Conservation (phyloP, 2,888 invertebrate genomes). For the Nezara viridula region DNA sequence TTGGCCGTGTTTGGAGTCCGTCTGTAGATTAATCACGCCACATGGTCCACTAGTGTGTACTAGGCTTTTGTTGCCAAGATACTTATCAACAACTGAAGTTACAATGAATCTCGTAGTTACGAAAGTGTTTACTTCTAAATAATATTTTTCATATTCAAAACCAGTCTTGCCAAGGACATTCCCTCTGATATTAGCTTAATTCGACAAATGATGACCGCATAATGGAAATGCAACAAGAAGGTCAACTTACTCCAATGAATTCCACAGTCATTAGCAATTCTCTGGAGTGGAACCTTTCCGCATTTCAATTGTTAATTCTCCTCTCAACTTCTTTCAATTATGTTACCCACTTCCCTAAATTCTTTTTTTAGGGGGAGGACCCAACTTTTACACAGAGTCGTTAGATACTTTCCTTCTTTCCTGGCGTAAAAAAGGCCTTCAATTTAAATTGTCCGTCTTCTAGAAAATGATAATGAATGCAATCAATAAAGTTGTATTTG, state of each 20-base stretch:
- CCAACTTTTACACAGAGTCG: slow-evolving; percentile 13
- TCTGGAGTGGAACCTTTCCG: slow-evolving; percentile 22
- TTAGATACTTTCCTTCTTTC: neutral
- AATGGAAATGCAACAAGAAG: slow-evolving; percentile 15
- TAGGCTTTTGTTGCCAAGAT: too few species aligned
- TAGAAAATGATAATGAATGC: neutral
- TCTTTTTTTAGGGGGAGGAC: neutral
- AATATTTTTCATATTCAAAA: too few species aligned
- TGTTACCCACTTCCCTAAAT: slow-evolving; percentile 10
- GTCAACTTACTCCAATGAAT: slow-evolving; percentile 10
- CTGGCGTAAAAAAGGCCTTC: neutral
- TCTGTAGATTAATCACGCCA: too few species aligned
- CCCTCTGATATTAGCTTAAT: neutral
- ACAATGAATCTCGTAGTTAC: too few species aligned
- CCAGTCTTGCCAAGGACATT: neutral
- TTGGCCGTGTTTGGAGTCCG: too few species aligned
- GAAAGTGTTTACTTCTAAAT: too few species aligned
- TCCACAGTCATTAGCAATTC: slow-evolving; percentile 19
- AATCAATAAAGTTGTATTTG: neutral
- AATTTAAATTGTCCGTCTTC: neutral
- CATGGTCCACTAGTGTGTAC: too few species aligned
- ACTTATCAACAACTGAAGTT: too few species aligned
- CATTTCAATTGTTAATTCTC: slow-evolving; percentile 25
- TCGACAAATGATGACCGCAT: neutral
- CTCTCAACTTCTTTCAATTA: slow-evolving; percentile 19